Percentiles rank a stretch among this genome's conserved stretches.
Evolutionary conservation across 2,888 invertebrate genomes (phyloP).

Genomic region (Caenorhabditis drosophilae): DNA sequence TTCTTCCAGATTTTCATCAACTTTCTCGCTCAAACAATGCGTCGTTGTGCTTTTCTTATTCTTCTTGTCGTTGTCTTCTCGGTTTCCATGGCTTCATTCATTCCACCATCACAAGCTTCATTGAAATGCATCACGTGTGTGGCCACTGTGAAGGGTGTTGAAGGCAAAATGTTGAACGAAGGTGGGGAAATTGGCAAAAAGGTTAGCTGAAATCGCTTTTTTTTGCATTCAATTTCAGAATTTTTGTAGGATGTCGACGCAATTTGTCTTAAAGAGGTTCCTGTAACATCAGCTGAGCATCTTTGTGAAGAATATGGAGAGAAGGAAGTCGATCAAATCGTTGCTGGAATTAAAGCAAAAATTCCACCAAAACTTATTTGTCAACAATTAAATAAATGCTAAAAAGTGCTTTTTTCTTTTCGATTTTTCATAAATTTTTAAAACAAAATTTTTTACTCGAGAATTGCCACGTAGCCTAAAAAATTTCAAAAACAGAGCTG

Average conservation of each 20-base stretch:
- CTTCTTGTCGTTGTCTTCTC: constrained; percentile 9
- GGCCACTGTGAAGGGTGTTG: constrained; percentile 34
- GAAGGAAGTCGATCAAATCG: constrained; percentile 24
- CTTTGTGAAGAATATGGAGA: constrained; percentile 33
- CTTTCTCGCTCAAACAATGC: too few species aligned
- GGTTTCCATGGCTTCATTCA: constrained; percentile 6
- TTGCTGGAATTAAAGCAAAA: constrained; percentile 20
- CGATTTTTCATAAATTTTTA: too few species aligned
- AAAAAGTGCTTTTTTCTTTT: background rate
- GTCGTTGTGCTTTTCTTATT: too few species aligned
- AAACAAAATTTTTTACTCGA: too few species aligned
- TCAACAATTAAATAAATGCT: constrained; percentile 30
- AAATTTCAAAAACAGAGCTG: too few species aligned
- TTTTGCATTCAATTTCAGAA: background rate
- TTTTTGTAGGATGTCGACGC: constrained; percentile 14
- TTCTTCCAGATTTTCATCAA: too few species aligned
- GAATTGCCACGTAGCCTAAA: too few species aligned
- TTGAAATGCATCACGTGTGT: constrained; percentile 33
- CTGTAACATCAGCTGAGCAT: constrained; percentile 25
- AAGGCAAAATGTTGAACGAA: constrained; percentile 14
- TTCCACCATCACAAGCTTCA: constrained; percentile 25
- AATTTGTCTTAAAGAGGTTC: constrained; percentile 30
- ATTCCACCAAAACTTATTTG: constrained; percentile 38
- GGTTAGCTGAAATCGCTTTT: too few species aligned
- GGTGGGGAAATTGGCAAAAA: constrained; percentile 22